Base-by-base conservation (phyloP, 2,888 invertebrate species). In the Ischnura elegans region DNA sequence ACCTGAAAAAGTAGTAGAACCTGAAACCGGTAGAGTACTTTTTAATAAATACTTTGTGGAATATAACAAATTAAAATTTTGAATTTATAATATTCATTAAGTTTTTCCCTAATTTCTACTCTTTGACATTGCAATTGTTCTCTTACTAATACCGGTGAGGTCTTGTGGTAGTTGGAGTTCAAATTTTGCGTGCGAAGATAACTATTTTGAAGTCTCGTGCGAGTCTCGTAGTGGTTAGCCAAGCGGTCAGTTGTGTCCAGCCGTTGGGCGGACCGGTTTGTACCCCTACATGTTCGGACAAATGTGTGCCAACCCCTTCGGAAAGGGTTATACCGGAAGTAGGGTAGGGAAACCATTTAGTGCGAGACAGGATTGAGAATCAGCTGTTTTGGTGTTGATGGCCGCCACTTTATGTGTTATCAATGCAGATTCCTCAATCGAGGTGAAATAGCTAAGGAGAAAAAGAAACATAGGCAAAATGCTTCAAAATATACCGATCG, bases 341-440 rank as follows among this genome's bases (percentile, higher is more conserved):
- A 42, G 55, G 55, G 87, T 29, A 76, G 36, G 76, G 36, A 36
- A 76, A 45, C 19, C n/a, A 61, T n/a, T 86, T 45, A n/a, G 46
- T 21, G 86, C 10, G 4, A 2, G 46, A 45, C 0, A n/a, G n/a
- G 25, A 45, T 21, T 10, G 61, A 21, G n/a, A 66, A 43, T 90
- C 90, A 90, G 90, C 90, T 90, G 90, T 90, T 90, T 76, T 76
- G 29, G 36, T 36, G 36, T 76, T 76, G 29, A 76, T 76, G 61
- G 61, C 61, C 21, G n/a, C 21, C 61, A 61, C 5, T 25, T n/a
- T n/a, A n/a, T n/a, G n/a, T n/a, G n/a, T 4, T 61, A 25, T 61
- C 61, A 61, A 21, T 61, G 61, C 8, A 21, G 25, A 61, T 25
- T 8, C 61, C 25, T 25, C 8, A 25, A n/a, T 61, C 5, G n/a